Percentiles rank a stretch among this genome's conserved stretches.
Conservation (phyloP, 2,888 invertebrate genomes). For the Empis livida region DNA sequence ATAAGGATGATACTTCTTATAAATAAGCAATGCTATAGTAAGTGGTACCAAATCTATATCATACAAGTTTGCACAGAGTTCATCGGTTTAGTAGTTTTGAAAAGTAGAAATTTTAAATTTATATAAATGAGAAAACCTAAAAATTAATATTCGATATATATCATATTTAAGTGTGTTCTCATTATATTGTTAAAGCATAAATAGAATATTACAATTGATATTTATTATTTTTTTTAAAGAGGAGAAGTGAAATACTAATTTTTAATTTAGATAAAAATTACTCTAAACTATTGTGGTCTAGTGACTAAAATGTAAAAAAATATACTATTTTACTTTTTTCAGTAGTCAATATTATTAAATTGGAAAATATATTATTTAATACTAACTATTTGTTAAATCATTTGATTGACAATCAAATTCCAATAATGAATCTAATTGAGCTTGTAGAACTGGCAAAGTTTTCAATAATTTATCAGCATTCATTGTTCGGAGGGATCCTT, state of each 20-base stretch:
- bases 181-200: no score
- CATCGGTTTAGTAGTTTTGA: no score
- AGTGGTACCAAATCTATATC: neutral
- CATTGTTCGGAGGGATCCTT: constrained; percentile 94
- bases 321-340: no score
- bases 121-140: neutral
- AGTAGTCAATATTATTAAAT: no score
- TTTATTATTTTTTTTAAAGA: no score
- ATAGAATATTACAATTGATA: no score
- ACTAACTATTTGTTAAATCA: constrained; percentile 77
- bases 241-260: no score
- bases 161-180: neutral
- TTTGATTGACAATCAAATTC: constrained; percentile 96
- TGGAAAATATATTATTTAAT: constrained; percentile 27
- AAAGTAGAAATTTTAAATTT: neutral
- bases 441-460: constrained; percentile 89
- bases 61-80: no score
- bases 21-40: neutral
- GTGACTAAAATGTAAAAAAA: no score
- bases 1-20: constrained; percentile 1
- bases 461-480: constrained; percentile 93
- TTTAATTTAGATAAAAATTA: no score
- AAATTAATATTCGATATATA: no score
- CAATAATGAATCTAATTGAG: constrained; percentile 85
- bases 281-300: no score